phyloP scores from a whole-genome alignment of 1,140 invertebrate species.

The Rhopalosiphum maidis region DNA sequence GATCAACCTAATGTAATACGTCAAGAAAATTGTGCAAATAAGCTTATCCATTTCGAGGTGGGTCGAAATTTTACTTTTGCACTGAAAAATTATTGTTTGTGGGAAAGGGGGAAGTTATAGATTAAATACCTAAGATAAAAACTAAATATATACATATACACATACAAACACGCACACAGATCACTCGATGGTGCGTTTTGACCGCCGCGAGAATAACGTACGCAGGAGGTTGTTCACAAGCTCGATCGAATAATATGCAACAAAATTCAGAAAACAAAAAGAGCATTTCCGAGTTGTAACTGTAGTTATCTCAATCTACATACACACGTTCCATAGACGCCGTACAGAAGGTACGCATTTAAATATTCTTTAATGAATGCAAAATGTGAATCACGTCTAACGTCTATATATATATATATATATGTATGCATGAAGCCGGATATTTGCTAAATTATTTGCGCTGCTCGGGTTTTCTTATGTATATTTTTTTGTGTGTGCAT shows the following conservation, averaged over 20 bases:
- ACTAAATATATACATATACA: too few species aligned
- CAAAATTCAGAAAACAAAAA: not conserved
- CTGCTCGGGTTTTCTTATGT: constrained; percentile 8
- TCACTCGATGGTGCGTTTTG: not conserved
- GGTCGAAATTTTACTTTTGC: too few species aligned
- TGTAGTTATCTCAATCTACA: not conserved
- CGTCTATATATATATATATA: not conserved
- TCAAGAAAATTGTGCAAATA: too few species aligned
- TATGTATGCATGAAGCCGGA: not conserved
- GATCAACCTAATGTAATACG: too few species aligned
- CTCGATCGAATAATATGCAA: not conserved
- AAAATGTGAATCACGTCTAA: constrained; percentile 26
- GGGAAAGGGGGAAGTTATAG: not conserved
- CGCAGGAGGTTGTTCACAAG: not conserved
- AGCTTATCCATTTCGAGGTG: too few species aligned
- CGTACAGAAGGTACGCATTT: not conserved
- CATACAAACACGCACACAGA: not conserved
- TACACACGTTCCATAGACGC: not conserved
- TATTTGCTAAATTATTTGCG: constrained; percentile 41
- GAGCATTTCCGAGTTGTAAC: not conserved
- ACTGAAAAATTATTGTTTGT: not conserved
- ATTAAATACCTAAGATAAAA: not conserved
- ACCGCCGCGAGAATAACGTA: not conserved
- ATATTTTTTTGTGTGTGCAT: not conserved
- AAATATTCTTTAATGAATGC: not conserved